phyloP scores from a whole-genome alignment of 2,113 vertebrate species.

The Martes martes region DNA sequence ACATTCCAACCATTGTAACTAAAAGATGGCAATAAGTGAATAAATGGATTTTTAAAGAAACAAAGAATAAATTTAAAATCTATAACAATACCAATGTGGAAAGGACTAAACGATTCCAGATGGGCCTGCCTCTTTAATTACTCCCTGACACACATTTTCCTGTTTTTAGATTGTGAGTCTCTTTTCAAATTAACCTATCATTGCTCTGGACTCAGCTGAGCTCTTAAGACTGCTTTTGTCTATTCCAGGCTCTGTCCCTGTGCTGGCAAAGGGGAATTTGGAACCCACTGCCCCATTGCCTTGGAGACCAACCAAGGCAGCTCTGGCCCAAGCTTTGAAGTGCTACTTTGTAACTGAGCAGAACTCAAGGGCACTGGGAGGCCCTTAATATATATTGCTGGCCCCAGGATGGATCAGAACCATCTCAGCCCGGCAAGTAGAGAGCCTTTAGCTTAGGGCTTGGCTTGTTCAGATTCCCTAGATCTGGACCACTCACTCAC shows the following conservation, averaged over 20 bases:
- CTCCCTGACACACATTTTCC: slow-evolving; percentile 15
- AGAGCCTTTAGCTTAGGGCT: neutral
- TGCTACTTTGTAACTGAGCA: neutral
- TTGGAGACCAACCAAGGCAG: neutral
- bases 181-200: slow-evolving; percentile 42
- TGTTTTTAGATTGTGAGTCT: slow-evolving; percentile 15
- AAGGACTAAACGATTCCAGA: slow-evolving; percentile 31
- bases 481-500: neutral
- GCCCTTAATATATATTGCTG: neutral
- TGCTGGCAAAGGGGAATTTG: neutral
- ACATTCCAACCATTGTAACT: neutral
- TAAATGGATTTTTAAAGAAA: slow-evolving; percentile 43
- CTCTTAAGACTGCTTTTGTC: neutral
- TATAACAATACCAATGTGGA: slow-evolving; percentile 34
- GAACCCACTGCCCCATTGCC: neutral
- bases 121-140: slow-evolving; percentile 51
- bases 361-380: neutral
- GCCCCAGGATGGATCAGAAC: neutral
- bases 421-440: neutral
- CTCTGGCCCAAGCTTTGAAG: neutral
- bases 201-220: slow-evolving; percentile 19
- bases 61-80: slow-evolving; percentile 50
- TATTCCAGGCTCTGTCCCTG: neutral
- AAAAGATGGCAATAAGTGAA: slow-evolving; percentile 34
- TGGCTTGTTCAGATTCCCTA: neutral